These are phyloP conservation scores for Nomada flava DNA, from an alignment of 2,888 invertebrate species.

Conservation along the genomic window DNA sequence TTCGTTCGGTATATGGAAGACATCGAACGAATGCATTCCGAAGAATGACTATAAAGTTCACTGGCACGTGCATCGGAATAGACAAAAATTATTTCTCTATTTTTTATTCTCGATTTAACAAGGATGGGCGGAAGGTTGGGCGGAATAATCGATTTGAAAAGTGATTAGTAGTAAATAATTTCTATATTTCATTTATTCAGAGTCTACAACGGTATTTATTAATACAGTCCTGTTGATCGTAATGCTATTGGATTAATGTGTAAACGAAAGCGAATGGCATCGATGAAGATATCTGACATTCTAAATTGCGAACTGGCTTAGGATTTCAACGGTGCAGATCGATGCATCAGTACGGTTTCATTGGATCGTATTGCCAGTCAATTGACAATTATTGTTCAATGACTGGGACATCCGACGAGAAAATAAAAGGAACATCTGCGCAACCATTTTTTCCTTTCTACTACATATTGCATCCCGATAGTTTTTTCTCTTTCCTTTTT, in stretches of 20 bases:
- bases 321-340: conserved; percentile 24
- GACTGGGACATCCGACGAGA: conserved; percentile 22
- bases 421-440: conserved; percentile 55
- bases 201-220: no score
- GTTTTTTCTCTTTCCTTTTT: conserved; percentile 3
- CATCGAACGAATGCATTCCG: neutral
- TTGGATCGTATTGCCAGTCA: conserved; percentile 67
- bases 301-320: conserved; percentile 3
- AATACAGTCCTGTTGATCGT: neutral
- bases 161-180: no score
- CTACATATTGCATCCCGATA: neutral
- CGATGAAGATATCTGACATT: neutral
- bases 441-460: conserved; percentile 11
- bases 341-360: conserved; percentile 64
- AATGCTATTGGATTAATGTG: neutral
- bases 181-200: no score
- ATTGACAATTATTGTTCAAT: conserved; percentile 65
- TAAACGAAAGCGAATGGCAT: neutral
- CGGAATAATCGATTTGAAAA: no score
- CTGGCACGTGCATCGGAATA: neutral
- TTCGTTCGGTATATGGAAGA: neutral
- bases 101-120: neutral
- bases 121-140: no score
- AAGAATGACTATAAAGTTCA: neutral
- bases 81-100: neutral